These are phyloP conservation scores for Onychorhynchus coronatus DNA, from an alignment of 2,113 vertebrate genomes.

Conservation along the genomic window DNA sequence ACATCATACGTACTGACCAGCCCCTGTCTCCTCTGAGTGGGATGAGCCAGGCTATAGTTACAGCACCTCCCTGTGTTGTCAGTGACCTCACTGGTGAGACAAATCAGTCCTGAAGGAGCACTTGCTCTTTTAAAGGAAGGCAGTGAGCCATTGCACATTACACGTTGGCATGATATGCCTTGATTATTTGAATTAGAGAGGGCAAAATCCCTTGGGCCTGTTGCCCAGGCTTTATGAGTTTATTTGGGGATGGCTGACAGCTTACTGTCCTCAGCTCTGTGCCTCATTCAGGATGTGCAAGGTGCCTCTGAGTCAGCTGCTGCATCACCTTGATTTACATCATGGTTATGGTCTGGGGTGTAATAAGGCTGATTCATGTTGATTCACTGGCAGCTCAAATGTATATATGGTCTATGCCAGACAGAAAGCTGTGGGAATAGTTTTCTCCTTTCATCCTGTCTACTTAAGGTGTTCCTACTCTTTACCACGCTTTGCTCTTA, in stretches of 20 bases:
- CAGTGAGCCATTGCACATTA: background rate
- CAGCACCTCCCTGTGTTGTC: background rate
- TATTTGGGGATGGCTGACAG: background rate
- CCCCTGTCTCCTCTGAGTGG: background rate
- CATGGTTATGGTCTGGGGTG: background rate
- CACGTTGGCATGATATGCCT: background rate
- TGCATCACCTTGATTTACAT: background rate
- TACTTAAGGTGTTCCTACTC: background rate
- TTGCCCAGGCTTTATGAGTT: background rate
- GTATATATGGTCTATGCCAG: background rate
- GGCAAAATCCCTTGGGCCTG: background rate
- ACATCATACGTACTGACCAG: accelerated
- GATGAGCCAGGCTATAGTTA: background rate
- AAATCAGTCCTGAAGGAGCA: background rate
- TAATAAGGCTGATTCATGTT: slow-evolving; percentile 20
- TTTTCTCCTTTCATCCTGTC: background rate
- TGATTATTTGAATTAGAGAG: background rate
- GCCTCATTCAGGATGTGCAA: background rate
- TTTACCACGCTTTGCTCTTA: background rate
- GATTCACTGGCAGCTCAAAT: background rate
- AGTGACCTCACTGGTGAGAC: background rate
- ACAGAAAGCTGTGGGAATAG: background rate
- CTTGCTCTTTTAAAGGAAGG: background rate
- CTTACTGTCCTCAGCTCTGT: background rate
- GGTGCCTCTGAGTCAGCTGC: slow-evolving; percentile 37